These are phyloP conservation scores for Drosophila mettleri DNA, from an alignment of 2,888 invertebrate genomes.

Conservation along the genomic window DNA sequence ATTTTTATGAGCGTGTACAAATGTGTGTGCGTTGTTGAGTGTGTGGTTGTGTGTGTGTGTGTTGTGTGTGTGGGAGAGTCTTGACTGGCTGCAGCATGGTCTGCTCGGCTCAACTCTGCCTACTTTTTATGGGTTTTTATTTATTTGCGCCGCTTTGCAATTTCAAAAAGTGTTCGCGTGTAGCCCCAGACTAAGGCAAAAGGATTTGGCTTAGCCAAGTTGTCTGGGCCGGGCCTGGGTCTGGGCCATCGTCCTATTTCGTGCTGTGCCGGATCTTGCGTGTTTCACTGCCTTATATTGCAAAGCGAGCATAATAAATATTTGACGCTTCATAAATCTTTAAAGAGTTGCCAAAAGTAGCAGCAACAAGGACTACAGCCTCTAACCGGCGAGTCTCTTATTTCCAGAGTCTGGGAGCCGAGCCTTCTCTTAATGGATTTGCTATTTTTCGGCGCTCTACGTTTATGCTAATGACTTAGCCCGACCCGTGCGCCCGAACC, in stretches of 20 bases:
- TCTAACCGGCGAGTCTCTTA: conserved; percentile 30
- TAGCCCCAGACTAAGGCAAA: conserved; percentile 47
- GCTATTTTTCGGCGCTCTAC: conserved; percentile 69
- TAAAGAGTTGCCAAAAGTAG: conserved; percentile 80
- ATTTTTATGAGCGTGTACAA: conserved; percentile 58
- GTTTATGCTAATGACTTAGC: conserved; percentile 76
- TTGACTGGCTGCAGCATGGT: conserved; percentile 22
- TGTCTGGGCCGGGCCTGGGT: conserved; percentile 12
- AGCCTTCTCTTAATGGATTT: conserved; percentile 70
- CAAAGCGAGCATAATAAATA: conserved; percentile 83
- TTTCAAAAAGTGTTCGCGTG: conserved; percentile 78
- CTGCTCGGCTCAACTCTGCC: conserved; percentile 59
- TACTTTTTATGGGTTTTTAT: conserved; percentile 80
- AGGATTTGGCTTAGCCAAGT: conserved; percentile 56
- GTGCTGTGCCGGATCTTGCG: conserved; percentile 71
- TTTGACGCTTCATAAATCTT: conserved; percentile 83
- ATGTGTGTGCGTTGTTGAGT: conserved; percentile 20
- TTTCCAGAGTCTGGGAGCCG: conserved; percentile 36
- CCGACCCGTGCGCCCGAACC: conserved; percentile 26
- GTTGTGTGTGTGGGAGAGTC: conserved; percentile 21
- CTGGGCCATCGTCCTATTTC: conserved; percentile 65
- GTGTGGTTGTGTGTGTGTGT: conserved; percentile 22
- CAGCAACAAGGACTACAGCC: conserved; percentile 31
- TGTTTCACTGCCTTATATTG: conserved; percentile 79
- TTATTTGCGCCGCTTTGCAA: conserved; percentile 81